Evolutionary conservation across 2,797 vertebrate species (phyloP), one percentile per base, ranked within the genome.

Genomic region (Chaunax sp.): DNA sequence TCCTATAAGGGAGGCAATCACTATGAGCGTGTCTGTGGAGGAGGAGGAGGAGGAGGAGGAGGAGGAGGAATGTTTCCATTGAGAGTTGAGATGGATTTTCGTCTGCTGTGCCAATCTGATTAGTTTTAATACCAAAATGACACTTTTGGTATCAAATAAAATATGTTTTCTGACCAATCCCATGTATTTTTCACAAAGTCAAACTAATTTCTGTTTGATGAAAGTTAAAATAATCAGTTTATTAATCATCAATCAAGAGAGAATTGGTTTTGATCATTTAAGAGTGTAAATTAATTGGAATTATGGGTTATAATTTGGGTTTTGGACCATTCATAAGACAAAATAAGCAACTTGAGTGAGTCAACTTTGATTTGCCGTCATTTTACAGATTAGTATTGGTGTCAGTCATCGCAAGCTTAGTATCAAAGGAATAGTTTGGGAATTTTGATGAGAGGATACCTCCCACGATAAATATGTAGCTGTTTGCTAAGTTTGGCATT

Each of bases 1-100:
- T 78, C 63, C 72, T 64, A 59, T 47, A 77, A 64, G 35, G 64
- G 75, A 67, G 46, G 57, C 37, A 10, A 68, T 64, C 60, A 45
- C 53, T 6, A 2, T 5, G 30, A 47, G 54, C 25, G 50, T 69
- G 43, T 70, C 74, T 16, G 12, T 25, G n/a, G n/a, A n/a, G n/a
- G n/a, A 53, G 11, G 5, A 38, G 43, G 25, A 25, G 53, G 64
- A 37, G 26, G 49, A 38, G 45, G 19, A 53, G 4, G 43, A 45
- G 19, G 43, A 45, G 9, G 6, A 51, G 50, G n/a, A 30, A n/a
- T 40, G 15, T 54, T 43, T 54, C 53, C 40, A 18, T 6, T 20
- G 44, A 56, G 64, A 51, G 8, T 6, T 22, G 0, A 44, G 51
- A 16, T 20, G 33, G 44, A 19, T 44, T 11, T 38, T 30, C 37